Evolutionary conservation across 2,113 vertebrate species (phyloP), one percentile per base, ranked within the genome.

Genomic region (Anhinga rufa): DNA sequence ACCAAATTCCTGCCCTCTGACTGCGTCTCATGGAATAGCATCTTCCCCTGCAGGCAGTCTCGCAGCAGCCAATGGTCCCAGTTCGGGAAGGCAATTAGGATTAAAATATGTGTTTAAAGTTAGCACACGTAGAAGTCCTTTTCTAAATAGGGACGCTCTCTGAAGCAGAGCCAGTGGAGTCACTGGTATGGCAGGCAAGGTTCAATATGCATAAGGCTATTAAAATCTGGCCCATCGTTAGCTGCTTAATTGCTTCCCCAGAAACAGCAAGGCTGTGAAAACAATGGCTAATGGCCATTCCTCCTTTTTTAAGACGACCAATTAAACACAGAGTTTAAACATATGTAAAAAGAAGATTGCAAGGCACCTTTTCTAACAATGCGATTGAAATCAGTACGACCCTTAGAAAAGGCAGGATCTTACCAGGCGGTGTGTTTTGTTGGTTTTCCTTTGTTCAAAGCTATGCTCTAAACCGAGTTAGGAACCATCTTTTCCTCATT

Each of bases 1-100:
- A 5, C 40, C 2, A 3, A 62, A 95, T 96, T 95, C 92, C 94
- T 93, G 96, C 93, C 38, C 77, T 90, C 92, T 90, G 93, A 96
- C 89, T 87, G 88, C 85, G 5, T 58, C 87, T 81, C 51, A 0
- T 42, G 92, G 92, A 94, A 81, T 14, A 86, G 85, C 90, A 88
- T 62, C 93, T 61, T 69, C 84, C 15, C 31, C 36, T 29, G 74
- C 72, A 40, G 52, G 51, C 48, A 4, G 77, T 44, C 54, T 75
- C 6, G 14, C 40, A 31, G 74, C 69, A 58, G 81, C 85, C 62
- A 10, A 26, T 2, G 3, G 25, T 15, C 66, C 66, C 17, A 6
- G 32, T 18, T 24, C 69, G 5, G 18, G 51, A 46, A 12, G 78
- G 64, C 29, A 4, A 38, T 82, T 15, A 9, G 77, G 61, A 61